These are phyloP conservation scores for Cosmopolites sordidus DNA, from an alignment of 2,888 invertebrate genomes.

Conservation along the genomic window DNA sequence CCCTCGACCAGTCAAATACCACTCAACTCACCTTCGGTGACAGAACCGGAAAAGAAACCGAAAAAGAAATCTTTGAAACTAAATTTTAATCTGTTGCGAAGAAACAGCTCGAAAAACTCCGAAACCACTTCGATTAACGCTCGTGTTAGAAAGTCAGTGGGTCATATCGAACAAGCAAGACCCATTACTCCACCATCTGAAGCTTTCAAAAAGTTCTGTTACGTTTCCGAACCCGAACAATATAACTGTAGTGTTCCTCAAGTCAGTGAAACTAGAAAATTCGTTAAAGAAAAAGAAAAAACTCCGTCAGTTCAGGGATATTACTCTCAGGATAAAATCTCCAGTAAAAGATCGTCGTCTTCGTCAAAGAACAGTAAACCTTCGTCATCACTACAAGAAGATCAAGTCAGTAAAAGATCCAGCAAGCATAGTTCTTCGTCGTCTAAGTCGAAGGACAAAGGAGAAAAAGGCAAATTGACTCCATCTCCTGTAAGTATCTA, in stretches of 20 bases:
- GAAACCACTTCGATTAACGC: slow-evolving; percentile 8
- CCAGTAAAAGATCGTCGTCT: slow-evolving; percentile 29
- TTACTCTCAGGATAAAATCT: slow-evolving; percentile 26
- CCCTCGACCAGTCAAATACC: slow-evolving; percentile 19
- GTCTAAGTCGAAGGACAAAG: slow-evolving; percentile 25
- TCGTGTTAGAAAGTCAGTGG: slow-evolving; percentile 22
- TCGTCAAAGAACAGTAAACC: slow-evolving; percentile 22
- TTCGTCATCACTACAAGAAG: slow-evolving; percentile 18
- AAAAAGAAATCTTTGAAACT: slow-evolving; percentile 18
- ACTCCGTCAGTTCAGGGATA: slow-evolving; percentile 14
- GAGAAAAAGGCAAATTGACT: neutral
- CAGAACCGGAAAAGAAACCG: slow-evolving; percentile 7
- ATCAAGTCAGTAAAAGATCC: slow-evolving; percentile 25
- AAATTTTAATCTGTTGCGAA: slow-evolving; percentile 22
- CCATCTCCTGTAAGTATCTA: slow-evolving; percentile 1
- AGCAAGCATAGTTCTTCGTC: slow-evolving; percentile 32
- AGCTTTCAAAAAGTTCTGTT: slow-evolving; percentile 23
- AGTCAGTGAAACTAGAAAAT: neutral
- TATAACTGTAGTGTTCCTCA: neutral
- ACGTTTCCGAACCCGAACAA: slow-evolving; percentile 28
- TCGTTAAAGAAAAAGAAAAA: slow-evolving; percentile 28
- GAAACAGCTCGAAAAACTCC: slow-evolving; percentile 8
- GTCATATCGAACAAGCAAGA: slow-evolving; percentile 14
- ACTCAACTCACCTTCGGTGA: slow-evolving; percentile 4
- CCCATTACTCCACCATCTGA: slow-evolving; percentile 28